Percentiles rank a stretch among this genome's conserved stretches.
These are phyloP conservation scores for Drosophila parabipectinata DNA, from an alignment of 1,140 invertebrate genomes.

Conservation along the genomic window DNA sequence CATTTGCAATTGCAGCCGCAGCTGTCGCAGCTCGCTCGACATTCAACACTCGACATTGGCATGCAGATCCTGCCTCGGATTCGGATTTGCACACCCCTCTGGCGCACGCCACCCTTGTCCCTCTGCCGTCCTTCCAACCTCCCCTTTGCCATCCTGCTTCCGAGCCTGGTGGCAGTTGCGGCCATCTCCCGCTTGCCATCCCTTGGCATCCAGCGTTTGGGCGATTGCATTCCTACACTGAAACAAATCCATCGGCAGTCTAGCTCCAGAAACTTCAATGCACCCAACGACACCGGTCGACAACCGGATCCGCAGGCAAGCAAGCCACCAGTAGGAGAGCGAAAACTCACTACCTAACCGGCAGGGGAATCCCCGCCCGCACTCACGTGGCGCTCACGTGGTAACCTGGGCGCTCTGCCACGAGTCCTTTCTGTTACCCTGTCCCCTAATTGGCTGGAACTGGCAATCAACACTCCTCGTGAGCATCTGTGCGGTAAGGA, in stretches of 20 bases:
- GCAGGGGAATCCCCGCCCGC: not conserved
- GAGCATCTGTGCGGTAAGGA: not conserved
- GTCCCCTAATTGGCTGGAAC: conserved; percentile 54
- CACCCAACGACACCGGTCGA: conserved; percentile 9
- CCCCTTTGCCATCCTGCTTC: not conserved
- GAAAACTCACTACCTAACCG: too few relatives aligned
- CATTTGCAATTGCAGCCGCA: conserved; percentile 28
- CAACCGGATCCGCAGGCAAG: conserved; percentile 1
- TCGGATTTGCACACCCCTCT: too few relatives aligned
- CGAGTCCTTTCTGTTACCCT: not conserved
- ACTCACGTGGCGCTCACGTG: too few relatives aligned
- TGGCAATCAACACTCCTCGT: conserved; percentile 44
- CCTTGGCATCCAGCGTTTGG: conserved; percentile 1
- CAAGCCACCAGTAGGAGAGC: not conserved
- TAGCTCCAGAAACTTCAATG: conserved; percentile 14
- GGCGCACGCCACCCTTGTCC: too few relatives aligned
- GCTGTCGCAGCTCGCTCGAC: conserved; percentile 16
- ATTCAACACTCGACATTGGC: not conserved
- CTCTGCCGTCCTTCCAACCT: not conserved
- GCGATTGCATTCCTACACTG: not conserved
- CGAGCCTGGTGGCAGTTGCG: conserved; percentile 5
- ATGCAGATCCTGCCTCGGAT: not conserved
- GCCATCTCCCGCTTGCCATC: not conserved
- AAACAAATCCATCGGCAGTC: conserved; percentile 38
- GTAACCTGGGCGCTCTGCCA: not conserved